Evolutionary conservation across 2,797 vertebrate genomes (phyloP), one percentile per base, ranked within the genome.

Genomic region (Cygnus olor): DNA sequence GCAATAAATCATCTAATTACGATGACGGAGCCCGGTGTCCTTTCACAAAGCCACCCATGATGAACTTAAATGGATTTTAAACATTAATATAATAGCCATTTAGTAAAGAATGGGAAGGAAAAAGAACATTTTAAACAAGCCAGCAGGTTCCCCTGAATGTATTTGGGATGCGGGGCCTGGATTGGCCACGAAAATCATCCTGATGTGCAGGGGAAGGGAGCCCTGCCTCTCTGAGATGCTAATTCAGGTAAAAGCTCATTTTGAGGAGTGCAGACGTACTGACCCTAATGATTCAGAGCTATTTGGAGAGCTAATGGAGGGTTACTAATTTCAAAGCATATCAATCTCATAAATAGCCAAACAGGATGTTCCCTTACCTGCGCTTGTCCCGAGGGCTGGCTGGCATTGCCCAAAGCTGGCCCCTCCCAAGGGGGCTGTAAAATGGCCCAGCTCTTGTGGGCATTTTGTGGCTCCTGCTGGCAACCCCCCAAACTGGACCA

Each of bases 21-120:
- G 93, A 78, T 64, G 91, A 95, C 7, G 72, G 96, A 96, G 89
- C 66, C 16, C 16, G 3, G n/a, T 45, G 91, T 93, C 80, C 80
- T 94, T 85, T 77, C 84, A 51, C 70, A 81, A 69, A 89, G 84
- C 88, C 89, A 97, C 97, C 91, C 93, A 47, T 85, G 90, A 95
- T 89, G 96, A 98, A 96, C 64, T 94, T 96, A 94, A 97, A 96
- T 96, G 97, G 94, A 97, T 97, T 97, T 97, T 97, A 97, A 97
- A 96, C 93, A 94, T 97, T 95, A 97, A 95, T 94, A 80, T 96
- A 94, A 96, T 90, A 92, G 93, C 94, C 68, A 93, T 92, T 95
- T 96, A 95, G 82, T 88, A 94, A 96, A 97, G 97, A 96, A 97
- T 93, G 83, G 81, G 51, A 90, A 95, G 68, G 72, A 3, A 88